Evolutionary conservation across 2,888 invertebrate genomes (phyloP), one percentile per base, ranked within the genome.

Genomic region (Autographa pulchrina): DNA sequence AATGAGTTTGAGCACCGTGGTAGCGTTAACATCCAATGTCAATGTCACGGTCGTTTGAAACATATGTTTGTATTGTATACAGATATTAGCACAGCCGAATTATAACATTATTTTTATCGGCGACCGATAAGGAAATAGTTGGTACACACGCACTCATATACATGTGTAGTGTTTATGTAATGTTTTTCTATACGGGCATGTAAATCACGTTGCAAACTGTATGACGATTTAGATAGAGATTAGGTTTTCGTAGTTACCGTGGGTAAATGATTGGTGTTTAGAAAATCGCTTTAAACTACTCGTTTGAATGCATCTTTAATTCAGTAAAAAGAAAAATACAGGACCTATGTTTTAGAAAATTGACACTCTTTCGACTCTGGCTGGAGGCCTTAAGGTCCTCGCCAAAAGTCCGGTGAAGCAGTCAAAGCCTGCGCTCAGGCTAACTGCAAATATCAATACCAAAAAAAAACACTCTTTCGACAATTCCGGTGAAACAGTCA

Each of bases 11-110:
- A 64, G 63, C 68, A 73, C 68, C 75, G 80, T 78, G 65, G 82
- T 84, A 84, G 75, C 65, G 61, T 52, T 43, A 32, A 68, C 20
- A 31, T 74, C 60, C 83, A 89, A 83, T 85, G 86, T 90, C 90
- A 90, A 88, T 89, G 90, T 85, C 90, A 89, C 86, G 90, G 84
- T 64, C 85, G 81, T 75, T 69, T 75, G 75, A 61, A 69, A 71
- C 72, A 80, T 72, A 82, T 77, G 64, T 80, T 60, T 65, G 68
- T 82, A 43, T 48, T 48, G 31, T 82, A 76, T 60, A 72, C 70
- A 71, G 85, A 81, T 73, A 83, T 82, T 72, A 66, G 25, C 66
- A 48, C 66, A 66, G 72, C 73, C 73, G 75, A 83, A 85, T 72
- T 79, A 74, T 74, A 77, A 72, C 58, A 83, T 77, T 74, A 68